Evolutionary conservation across 2,113 vertebrate species (phyloP).

Genomic region (Strix uralensis): DNA sequence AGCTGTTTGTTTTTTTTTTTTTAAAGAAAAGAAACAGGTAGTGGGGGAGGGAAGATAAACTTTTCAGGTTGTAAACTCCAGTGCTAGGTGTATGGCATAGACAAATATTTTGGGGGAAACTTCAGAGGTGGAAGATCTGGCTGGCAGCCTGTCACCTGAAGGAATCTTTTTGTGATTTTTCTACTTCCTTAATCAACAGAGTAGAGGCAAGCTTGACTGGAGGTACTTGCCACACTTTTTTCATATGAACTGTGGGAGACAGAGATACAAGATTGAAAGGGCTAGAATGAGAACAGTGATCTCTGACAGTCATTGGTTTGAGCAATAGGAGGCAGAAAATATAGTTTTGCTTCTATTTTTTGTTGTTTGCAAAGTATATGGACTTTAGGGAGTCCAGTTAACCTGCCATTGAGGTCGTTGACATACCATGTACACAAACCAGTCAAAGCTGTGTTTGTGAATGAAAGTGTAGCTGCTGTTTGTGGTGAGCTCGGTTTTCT

Average conservation of each 20-base stretch:
- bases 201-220: background rate
- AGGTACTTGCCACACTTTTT: background rate
- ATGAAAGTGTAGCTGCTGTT: background rate
- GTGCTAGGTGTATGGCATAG: background rate
- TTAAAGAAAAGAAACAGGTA: background rate
- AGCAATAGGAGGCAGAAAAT: background rate
- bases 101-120: background rate
- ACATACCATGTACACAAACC: background rate
- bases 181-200: background rate
- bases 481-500: background rate
- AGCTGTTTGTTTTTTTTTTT: too few relatives aligned
- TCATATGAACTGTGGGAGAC: background rate
- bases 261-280: background rate
- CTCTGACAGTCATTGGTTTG: background rate
- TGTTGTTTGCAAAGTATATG: background rate
- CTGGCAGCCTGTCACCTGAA: background rate
- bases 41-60: background rate
- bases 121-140: background rate
- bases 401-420: background rate
- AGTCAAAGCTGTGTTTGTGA: background rate
- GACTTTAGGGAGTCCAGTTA: background rate
- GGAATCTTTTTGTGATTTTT: background rate
- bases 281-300: background rate
- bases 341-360: background rate
- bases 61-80: background rate